Conservation (phyloP, 2,797 vertebrate genomes). For the Coregonus ussuriensis region DNA sequence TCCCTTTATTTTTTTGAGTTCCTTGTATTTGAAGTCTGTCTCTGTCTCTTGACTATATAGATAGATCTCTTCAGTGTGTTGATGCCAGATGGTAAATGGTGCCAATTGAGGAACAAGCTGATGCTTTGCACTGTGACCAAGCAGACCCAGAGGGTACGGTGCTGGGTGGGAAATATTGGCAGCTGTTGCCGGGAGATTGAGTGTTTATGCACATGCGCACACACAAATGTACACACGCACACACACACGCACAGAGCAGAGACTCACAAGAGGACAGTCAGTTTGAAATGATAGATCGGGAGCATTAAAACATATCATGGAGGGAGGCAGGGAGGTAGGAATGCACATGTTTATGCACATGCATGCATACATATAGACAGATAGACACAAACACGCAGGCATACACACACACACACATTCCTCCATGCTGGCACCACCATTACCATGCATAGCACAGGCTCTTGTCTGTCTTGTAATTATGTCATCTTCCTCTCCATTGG, state of each 20-base stretch:
- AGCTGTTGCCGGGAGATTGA: slow-evolving; percentile 30
- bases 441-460: too few relatives aligned
- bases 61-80: background rate
- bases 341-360: too few relatives aligned
- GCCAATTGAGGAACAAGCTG: slow-evolving; percentile 41
- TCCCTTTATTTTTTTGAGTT: too few relatives aligned
- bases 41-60: background rate
- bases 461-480: too few relatives aligned
- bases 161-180: slow-evolving; percentile 40
- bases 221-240: background rate
- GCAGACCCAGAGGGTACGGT: slow-evolving; percentile 9
- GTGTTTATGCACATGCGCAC: slow-evolving; percentile 5
- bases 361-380: background rate
- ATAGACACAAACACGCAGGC: background rate
- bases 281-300: slow-evolving; percentile 47
- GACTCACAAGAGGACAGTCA: background rate
- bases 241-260: background rate
- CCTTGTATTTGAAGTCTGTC: too few relatives aligned
- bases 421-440: too few relatives aligned
- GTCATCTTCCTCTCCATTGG: background rate
- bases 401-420: background rate
- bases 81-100: slow-evolving; percentile 41
- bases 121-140: slow-evolving; percentile 15
- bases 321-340: background rate
- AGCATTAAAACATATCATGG: slow-evolving; percentile 60